Percentiles rank a stretch among this genome's conserved stretches.
Conservation (phyloP, 1,140 invertebrate species). For the Temnothorax curvispinosus region DNA sequence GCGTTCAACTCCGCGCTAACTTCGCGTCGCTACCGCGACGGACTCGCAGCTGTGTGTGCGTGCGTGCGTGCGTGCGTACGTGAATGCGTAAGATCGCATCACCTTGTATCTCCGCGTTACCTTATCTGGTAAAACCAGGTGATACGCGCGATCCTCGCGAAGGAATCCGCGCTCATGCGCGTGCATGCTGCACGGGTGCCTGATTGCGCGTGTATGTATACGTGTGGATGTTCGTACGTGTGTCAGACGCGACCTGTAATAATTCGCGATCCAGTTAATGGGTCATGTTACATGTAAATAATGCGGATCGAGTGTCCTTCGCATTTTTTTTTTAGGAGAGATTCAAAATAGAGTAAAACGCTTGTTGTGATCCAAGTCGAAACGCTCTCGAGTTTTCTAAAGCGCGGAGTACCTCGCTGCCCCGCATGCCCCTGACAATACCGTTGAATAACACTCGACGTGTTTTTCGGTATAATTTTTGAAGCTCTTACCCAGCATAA, state of each 20-base stretch:
- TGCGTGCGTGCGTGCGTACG: not conserved
- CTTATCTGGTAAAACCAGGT: conserved; percentile 40
- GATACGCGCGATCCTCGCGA: conserved; percentile 27
- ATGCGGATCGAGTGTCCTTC: not conserved
- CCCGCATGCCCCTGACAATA: not conserved
- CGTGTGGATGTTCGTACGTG: not conserved
- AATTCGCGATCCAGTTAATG: conserved; percentile 23
- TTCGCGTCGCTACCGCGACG: not conserved
- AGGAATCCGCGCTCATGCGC: conserved; percentile 20
- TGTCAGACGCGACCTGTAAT: not conserved
- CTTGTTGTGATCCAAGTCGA: not conserved
- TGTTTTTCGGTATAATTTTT: not conserved
- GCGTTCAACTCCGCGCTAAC: not conserved
- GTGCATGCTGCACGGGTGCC: not conserved
- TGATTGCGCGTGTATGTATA: not conserved
- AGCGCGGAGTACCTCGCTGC: not conserved
- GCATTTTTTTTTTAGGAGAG: not conserved
- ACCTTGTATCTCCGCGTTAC: conserved; percentile 16
- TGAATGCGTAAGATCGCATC: not conserved
- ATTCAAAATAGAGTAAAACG: not conserved
- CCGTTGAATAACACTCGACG: not conserved
- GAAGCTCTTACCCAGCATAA: not conserved
- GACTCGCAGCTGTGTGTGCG: not conserved
- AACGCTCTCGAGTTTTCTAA: not conserved
- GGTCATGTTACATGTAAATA: conserved; percentile 33